Base-by-base conservation (phyloP, 2,797 vertebrate species). In the Bothrops alternatus region DNA sequence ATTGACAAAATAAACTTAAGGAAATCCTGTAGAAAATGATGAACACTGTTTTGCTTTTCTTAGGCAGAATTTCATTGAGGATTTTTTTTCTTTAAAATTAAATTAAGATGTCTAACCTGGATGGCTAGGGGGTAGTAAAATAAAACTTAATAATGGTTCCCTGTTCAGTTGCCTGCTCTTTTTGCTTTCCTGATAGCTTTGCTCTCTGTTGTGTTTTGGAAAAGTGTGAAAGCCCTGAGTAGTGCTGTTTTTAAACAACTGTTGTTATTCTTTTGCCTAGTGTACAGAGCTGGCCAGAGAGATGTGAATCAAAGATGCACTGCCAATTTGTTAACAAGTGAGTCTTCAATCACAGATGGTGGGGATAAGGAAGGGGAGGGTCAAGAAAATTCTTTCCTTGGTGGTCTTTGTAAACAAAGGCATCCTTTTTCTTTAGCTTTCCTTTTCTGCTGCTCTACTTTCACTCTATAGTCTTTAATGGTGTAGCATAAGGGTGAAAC, bases 41-140 rank as follows among this genome's bases (percentile, higher is more conserved):
- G 20, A 10, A n/a, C 23, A 4, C 2, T 37, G 47, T 92, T 87
- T 47, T 91, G 87, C 88, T 90, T 93, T 94, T 82, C 37, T 82
- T 89, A 86, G 55, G 78, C 11, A 20, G 42, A 58, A 3, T 91
- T 94, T 93, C 93, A 50, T 86, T 92, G 91, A 93, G 32, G 85
- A 47, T 56, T 20, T 57, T 91, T 85, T 91, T 90, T 92, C 58
- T 95, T 92, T 91, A 91, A 93, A 94, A 93, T 90, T 63, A 73
- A 28, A 60, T 95, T 4, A 1, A 92, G 50, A 42, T 95, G 58
- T 89, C 93, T 93, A 95, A 60, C 42, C 55, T 96, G 92, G 87
- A 56, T 93, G 90, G 86, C 86, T 95, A 87, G 94, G 93, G 47
- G 50, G n/a, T 92, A 93, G 87, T 88, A 25, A 58, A 26, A 85